Conservation (phyloP, 2,113 vertebrate species). For the Siniperca knerii region DNA sequence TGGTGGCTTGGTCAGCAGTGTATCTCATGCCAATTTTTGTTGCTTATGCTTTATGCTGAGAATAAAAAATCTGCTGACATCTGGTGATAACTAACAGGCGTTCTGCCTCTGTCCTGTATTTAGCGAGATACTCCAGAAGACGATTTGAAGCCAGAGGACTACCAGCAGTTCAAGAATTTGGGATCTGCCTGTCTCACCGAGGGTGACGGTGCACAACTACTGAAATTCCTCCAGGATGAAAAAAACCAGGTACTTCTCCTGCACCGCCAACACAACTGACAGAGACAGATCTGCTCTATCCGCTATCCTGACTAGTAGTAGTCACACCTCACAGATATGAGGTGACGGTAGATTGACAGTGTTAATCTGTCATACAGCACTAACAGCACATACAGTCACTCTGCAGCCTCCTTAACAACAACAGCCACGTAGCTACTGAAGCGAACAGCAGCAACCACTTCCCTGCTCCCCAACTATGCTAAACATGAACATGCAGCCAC, state of each 20-base stretch:
- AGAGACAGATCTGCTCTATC: neutral
- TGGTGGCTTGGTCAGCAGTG: neutral
- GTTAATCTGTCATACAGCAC: constrained; percentile 51
- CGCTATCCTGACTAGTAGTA: too few species aligned
- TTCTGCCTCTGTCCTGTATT: constrained; percentile 25
- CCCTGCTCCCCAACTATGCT: constrained; percentile 13
- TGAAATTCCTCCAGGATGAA: constrained; percentile 89
- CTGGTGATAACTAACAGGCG: neutral
- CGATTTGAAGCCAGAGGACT: constrained; percentile 91
- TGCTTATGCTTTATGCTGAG: neutral
- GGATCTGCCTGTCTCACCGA: constrained; percentile 88
- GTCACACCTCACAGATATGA: constrained; percentile 8
- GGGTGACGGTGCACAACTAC: constrained; percentile 83
- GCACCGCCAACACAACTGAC: neutral
- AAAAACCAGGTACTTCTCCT: constrained; percentile 88
- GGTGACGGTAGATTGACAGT: constrained; percentile 22
- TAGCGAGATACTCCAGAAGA: constrained; percentile 88
- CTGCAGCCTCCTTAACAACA: constrained; percentile 19
- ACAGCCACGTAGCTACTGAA: constrained; percentile 13
- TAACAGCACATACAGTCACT: constrained; percentile 33
- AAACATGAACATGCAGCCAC: constrained; percentile 43
- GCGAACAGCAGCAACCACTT: constrained; percentile 26
- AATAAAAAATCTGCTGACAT: neutral
- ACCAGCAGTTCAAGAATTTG: constrained; percentile 87
- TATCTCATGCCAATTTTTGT: neutral